A percentile compares a stretch with the other conserved stretches of the same genome.
Evolutionary conservation across 2,888 invertebrate genomes (phyloP).

Genomic region (Xiphydria camelus): DNA sequence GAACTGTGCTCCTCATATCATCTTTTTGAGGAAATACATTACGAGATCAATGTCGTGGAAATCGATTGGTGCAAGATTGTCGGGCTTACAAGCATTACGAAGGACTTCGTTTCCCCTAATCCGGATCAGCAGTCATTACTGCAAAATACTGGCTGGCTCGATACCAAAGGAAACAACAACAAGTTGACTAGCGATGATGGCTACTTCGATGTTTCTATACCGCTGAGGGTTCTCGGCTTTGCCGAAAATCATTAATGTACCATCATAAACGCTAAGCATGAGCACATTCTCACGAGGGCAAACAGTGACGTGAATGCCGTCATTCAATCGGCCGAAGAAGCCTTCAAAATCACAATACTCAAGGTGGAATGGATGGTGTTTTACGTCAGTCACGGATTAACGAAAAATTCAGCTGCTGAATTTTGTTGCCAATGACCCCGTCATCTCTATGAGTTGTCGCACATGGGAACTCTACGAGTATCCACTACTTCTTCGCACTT

Average conservation of each 20-base stretch:
- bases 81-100: constrained; percentile 19
- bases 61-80: constrained; percentile 2
- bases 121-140: constrained; percentile 29
- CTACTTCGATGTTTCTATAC: constrained; percentile 40
- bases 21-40: constrained; percentile 10
- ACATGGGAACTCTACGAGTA: constrained; percentile 52
- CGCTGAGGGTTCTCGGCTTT: constrained; percentile 26
- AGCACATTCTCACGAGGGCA: constrained; percentile 36
- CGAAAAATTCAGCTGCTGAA: constrained; percentile 25
- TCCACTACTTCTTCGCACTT: constrained; percentile 41
- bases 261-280: constrained; percentile 22
- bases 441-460: constrained; percentile 34
- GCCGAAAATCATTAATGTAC: constrained; percentile 22
- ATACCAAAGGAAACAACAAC: constrained; percentile 8
- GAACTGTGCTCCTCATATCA: too few species aligned
- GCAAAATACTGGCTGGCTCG: constrained; percentile 36
- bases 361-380: constrained; percentile 27
- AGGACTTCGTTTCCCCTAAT: constrained; percentile 44
- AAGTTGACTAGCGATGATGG: constrained; percentile 22
- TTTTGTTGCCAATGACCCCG: constrained; percentile 20
- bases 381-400: constrained; percentile 21
- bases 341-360: constrained; percentile 31
- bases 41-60: constrained; percentile 8
- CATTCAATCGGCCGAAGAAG: constrained; percentile 25
- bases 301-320: constrained; percentile 38